A percentile compares a stretch with the other conserved stretches of the same genome.
phyloP scores from a whole-genome alignment of 2,888 invertebrate genomes.

The Lasioglossum zephyrum region DNA sequence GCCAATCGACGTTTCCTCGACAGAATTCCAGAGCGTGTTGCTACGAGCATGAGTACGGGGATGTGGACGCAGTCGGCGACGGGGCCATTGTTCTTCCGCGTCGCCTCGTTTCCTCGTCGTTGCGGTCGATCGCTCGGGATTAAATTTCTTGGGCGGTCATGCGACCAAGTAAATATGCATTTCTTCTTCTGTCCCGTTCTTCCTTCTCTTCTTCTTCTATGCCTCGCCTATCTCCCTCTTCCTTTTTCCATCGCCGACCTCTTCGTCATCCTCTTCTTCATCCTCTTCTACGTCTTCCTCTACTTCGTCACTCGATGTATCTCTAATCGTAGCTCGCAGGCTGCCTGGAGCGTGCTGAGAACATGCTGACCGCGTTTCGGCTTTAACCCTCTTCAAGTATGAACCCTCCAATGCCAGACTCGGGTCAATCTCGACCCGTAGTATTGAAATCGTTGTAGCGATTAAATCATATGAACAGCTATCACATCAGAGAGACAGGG shows the following conservation, averaged over 20 bases:
- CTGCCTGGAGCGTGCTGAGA: constrained; percentile 9
- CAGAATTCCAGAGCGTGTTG: constrained; percentile 55
- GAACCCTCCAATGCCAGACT: too few species aligned
- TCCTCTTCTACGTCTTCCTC: constrained; percentile 10
- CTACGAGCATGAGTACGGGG: constrained; percentile 29
- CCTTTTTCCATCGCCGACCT: background rate
- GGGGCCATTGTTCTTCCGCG: constrained; percentile 72
- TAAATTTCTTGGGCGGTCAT: constrained; percentile 70
- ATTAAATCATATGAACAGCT: too few species aligned
- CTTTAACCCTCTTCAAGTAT: background rate
- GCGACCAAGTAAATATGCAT: constrained; percentile 68
- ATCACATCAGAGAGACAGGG: too few species aligned
- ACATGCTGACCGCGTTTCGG: constrained; percentile 35
- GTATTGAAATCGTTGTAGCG: too few species aligned
- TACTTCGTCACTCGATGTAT: background rate
- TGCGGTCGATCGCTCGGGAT: constrained; percentile 73
- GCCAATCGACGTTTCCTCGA: constrained; percentile 39
- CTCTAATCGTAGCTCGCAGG: constrained; percentile 48
- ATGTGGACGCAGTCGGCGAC: constrained; percentile 49
- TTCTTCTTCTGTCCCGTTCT: constrained; percentile 52
- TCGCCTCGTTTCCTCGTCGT: constrained; percentile 72
- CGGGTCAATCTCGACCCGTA: too few species aligned
- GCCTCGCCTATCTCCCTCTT: background rate
- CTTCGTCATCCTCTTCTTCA: background rate
- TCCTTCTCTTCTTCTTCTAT: constrained; percentile 20